These are phyloP conservation scores for Colossoma macropomum DNA, from an alignment of 2,113 vertebrate genomes.

Conservation along the genomic window DNA sequence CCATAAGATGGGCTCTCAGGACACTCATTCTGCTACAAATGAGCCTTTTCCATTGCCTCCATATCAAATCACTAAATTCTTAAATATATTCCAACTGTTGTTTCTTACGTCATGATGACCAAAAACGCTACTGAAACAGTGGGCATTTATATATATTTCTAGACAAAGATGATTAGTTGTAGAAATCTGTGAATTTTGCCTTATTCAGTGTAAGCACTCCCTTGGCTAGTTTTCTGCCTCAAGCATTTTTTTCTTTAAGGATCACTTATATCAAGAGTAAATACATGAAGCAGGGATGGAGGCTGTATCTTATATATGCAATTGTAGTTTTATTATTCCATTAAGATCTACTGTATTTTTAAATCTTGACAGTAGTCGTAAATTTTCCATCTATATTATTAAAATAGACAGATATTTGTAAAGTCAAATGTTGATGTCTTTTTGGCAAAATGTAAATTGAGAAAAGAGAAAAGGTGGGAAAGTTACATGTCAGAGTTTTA, in stretches of 20 bases:
- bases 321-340: slow-evolving; percentile 11
- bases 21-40: slow-evolving; percentile 33
- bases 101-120: slow-evolving; percentile 2
- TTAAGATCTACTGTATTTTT: neutral
- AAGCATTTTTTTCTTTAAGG: slow-evolving; percentile 4
- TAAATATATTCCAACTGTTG: neutral
- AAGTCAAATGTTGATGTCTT: too few species aligned
- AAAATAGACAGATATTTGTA: neutral
- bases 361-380: neutral
- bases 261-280: slow-evolving; percentile 4
- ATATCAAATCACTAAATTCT: neutral
- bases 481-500: slow-evolving; percentile 1
- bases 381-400: neutral
- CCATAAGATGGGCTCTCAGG: slow-evolving; percentile 58
- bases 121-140: slow-evolving; percentile 43
- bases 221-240: neutral
- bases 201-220: slow-evolving; percentile 67
- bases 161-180: neutral
- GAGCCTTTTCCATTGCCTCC: neutral
- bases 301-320: slow-evolving; percentile 7
- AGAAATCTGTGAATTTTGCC: slow-evolving; percentile 64
- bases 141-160: neutral
- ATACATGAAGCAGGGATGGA: neutral
- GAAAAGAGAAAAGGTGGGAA: neutral
- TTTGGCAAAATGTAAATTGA: neutral